phyloP scores from a whole-genome alignment of 2,113 vertebrate species.

The Leucosticte australis region DNA sequence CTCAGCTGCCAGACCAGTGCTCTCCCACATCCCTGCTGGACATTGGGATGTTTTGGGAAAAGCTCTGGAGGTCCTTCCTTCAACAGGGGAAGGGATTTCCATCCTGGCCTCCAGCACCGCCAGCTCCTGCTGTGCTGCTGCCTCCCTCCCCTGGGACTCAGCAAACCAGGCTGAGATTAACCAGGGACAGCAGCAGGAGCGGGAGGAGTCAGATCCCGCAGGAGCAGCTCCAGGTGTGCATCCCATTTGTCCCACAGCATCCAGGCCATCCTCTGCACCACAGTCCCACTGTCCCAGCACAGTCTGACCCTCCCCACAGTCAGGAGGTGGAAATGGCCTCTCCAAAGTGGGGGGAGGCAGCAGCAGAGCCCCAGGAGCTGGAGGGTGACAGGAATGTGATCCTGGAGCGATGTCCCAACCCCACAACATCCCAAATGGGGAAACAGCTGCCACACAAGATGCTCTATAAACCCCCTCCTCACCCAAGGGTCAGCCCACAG shows the following conservation, averaged over 20 bases:
- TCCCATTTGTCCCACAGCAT: neutral
- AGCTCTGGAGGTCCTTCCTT: neutral
- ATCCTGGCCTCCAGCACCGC: accelerated
- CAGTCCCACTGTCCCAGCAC: accelerated
- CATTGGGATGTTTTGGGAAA: accelerated
- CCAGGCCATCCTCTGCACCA: neutral
- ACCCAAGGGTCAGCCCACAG: accelerated
- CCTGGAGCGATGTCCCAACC: accelerated
- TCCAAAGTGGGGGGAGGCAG: neutral
- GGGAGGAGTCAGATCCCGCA: neutral
- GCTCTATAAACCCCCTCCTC: neutral
- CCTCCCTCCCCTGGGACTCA: neutral
- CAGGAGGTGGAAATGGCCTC: neutral
- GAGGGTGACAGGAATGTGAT: accelerated
- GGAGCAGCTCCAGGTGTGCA: neutral
- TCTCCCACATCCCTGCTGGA: neutral
- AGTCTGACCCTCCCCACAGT: accelerated
- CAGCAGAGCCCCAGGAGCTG: neutral
- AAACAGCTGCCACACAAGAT: neutral
- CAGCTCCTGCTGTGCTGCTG: neutral
- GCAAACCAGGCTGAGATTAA: neutral
- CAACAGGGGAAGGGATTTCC: neutral
- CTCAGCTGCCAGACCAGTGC: accelerated
- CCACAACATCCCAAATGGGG: neutral
- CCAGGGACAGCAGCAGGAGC: neutral